Base-by-base conservation (phyloP, 2,113 vertebrate genomes). In the Regulus satrapa region DNA sequence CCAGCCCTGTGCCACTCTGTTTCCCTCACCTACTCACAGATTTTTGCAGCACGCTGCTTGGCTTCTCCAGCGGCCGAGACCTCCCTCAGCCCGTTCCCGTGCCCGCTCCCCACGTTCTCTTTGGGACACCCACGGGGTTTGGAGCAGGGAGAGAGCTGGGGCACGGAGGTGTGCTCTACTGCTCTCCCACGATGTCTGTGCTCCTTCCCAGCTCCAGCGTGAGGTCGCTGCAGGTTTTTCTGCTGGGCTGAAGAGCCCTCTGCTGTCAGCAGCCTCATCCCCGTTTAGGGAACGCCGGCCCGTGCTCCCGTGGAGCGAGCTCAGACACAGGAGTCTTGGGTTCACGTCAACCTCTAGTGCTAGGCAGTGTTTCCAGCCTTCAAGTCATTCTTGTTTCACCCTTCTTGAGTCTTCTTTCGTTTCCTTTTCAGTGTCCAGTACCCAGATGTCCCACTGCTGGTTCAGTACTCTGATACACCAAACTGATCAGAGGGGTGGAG, bases 241-340 rank as follows among this genome's bases (percentile, higher is more conserved):
- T 40, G 77, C 77, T 34, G 12, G 68, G 73, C 23, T 87, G 2
- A 94, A 67, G 95, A 92, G 96, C 89, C 91, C 96, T 77, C 91
- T 94, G 3, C 89, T 77, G 93, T 80, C 79, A 69, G 86, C 52
- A 88, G 13, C n/a, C 41, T 45, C 51, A 0, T 56, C 52, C 67
- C 75, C 55, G 2, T 2, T 2, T 2, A 38, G 67, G 79, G 12
- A 34, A 38, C 0, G 1, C 41, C 79, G 62, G 72, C 25, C 32
- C 0, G 0, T 3, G 62, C 49, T 82, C 32, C 11, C 28, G 8
- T 1, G 11, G 41, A 26, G 38, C 1, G 31, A 51, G 7, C 20
- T 74, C 49, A 14, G 18, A 4, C 10, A 3, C 26, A 1, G 20
- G 10, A 67, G 45, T 5, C 36, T 34, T 24, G 45, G 45, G 59